Evolutionary conservation across 2,888 invertebrate genomes (phyloP).

Genomic region (Atrina japonica): DNA sequence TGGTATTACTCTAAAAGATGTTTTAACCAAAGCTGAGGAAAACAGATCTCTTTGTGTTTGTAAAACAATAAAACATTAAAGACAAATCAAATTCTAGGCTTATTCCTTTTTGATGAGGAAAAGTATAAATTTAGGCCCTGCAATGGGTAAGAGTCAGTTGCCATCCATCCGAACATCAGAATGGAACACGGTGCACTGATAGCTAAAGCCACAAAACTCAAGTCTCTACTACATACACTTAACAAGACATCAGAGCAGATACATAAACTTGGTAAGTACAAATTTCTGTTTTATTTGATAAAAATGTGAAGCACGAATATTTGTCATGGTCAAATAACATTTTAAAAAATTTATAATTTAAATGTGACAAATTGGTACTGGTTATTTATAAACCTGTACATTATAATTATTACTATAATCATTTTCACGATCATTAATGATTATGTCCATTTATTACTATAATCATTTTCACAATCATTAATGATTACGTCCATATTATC

Average conservation of each 20-base stretch:
- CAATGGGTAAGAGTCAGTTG: no score
- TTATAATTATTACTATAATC: background rate
- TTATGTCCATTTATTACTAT: no score
- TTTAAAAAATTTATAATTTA: background rate
- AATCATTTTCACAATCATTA: no score
- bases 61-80: background rate
- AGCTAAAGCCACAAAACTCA: background rate
- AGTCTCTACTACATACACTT: background rate
- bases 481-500: no score
- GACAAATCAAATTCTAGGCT: no score
- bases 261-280: conserved; percentile 4
- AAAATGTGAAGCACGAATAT: background rate
- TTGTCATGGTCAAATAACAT: background rate
- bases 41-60: conserved; percentile 13
- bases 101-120: no score
- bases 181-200: background rate
- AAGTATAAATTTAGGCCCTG: conserved; percentile 5
- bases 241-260: background rate
- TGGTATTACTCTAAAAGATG: no score
- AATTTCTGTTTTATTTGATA: no score
- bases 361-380: background rate
- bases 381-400: background rate
- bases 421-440: no score
- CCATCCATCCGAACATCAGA: no score
- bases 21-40: background rate